Evolutionary conservation across 2,113 vertebrate species (phyloP), one percentile per base, ranked within the genome.

Genomic region (Puntigrus tetrazona): DNA sequence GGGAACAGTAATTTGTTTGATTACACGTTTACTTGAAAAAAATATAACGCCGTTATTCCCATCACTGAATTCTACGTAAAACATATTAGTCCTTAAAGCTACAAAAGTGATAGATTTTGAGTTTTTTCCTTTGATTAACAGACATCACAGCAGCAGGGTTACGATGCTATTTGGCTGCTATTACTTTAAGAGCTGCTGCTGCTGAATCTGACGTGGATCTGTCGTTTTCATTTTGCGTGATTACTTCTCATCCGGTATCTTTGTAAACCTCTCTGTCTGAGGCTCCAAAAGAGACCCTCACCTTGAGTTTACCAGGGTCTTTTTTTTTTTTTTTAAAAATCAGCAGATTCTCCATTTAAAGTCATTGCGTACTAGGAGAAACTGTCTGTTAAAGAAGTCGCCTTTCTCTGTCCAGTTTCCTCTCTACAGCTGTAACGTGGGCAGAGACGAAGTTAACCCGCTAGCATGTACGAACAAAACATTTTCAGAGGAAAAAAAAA

Each of bases 181-280:
- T 47, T 14, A 47, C 45, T 47, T 47, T 47, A 47, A 47, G 14
- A 47, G 45, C 45, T 47, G 45, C 45, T 4, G 45, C 45, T 47
- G 45, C 13, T 47, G 45, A 50, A 50, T 18, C 1, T 50, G 47
- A 18, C 47, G 16, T 50, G 47, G 16, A 50, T 50, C 47, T 50
- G 47, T 11, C 25, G 22, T 59, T 59, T 63, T 63, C 29, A 70
- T 70, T 38, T 11, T 22, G 20, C 2, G 38, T 38, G 34, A 69
- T 22, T 65, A 16, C 27, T 7, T 65, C 14, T 65, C 29, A 63
- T 63, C 63, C 34, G 61, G 61, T 3, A 34, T 65, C 63, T 67
- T 67, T 29, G 31, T 67, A 36, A 69, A 36, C 36, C 16, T 67
- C 63, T 34, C 63, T 73, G 70, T 73, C n/a, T 45, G 72, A 74